These are phyloP conservation scores for Rachycentron canadum DNA, from an alignment of 2,797 vertebrate genomes.

Conservation along the genomic window DNA sequence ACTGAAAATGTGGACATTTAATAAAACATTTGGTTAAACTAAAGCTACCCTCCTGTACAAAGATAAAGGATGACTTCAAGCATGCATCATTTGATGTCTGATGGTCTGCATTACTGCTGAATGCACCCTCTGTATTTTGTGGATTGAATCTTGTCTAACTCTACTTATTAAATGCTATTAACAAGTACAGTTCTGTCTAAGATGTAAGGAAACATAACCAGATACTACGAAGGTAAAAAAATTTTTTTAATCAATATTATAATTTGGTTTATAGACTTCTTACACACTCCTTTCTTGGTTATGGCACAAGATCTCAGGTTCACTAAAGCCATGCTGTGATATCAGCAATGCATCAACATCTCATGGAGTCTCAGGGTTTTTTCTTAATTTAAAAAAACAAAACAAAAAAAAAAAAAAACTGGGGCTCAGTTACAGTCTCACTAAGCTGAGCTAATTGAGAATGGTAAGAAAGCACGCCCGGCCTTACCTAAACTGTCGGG, in stretches of 20 bases:
- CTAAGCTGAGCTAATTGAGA: too few species aligned
- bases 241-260: neutral
- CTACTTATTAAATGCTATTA: neutral
- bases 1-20: neutral
- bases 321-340: neutral
- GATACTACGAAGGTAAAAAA: too few species aligned
- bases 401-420: neutral
- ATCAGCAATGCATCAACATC: neutral
- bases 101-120: neutral
- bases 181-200: neutral
- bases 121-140: neutral
- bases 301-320: neutral
- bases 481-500: slow-evolving; percentile 95
- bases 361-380: neutral
- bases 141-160: neutral
- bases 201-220: neutral
- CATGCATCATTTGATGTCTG: neutral
- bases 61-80: neutral
- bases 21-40: neutral
- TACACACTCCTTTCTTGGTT: neutral
- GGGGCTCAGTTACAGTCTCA: neutral
- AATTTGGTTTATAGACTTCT: slow-evolving; percentile 2
- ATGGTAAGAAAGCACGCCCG: neutral
- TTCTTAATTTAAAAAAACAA: too few species aligned
- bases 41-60: neutral